Conservation (phyloP, 2,888 invertebrate genomes). For the Tubiluchus corallicola region DNA sequence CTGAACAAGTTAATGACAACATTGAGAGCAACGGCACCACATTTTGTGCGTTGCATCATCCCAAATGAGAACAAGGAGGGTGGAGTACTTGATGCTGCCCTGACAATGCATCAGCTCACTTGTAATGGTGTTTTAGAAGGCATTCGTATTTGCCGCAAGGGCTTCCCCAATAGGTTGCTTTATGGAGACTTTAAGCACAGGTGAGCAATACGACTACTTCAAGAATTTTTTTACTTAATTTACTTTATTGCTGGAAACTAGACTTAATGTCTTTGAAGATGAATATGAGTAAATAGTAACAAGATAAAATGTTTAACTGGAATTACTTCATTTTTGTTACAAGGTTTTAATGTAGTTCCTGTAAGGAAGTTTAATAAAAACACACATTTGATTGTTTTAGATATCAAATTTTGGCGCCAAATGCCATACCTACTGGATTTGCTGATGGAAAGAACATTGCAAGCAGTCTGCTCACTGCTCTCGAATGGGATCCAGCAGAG, state of each 20-base stretch:
- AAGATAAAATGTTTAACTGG: too few relatives aligned
- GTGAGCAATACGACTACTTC: too few relatives aligned
- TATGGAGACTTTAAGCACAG: slow-evolving; percentile 99
- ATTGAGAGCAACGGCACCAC: slow-evolving; percentile 87
- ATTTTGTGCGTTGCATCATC: slow-evolving; percentile 99
- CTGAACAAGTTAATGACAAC: slow-evolving; percentile 95
- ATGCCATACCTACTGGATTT: slow-evolving; percentile 38
- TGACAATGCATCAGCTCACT: slow-evolving; percentile 98
- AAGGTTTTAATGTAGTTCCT: too few relatives aligned
- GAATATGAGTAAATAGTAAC: too few relatives aligned
- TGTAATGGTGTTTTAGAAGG: slow-evolving; percentile 99
- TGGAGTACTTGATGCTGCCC: slow-evolving; percentile 83
- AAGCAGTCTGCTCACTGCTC: slow-evolving; percentile 20
- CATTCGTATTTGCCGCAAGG: slow-evolving; percentile 97
- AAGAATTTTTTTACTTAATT: too few relatives aligned
- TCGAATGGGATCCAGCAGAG: slow-evolving; percentile 69
- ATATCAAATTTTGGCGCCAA: slow-evolving; percentile 97
- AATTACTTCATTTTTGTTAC: too few relatives aligned
- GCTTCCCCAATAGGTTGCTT: slow-evolving; percentile 99
- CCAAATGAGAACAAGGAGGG: slow-evolving; percentile 51
- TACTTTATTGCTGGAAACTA: too few relatives aligned
- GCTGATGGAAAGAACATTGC: slow-evolving; percentile 46
- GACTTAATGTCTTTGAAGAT: too few relatives aligned
- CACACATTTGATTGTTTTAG: slow-evolving; percentile 18
- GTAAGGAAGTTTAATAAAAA: too few relatives aligned